Evolutionary conservation across 2,113 vertebrate genomes (phyloP).

Genomic region (Eidolon helvum): DNA sequence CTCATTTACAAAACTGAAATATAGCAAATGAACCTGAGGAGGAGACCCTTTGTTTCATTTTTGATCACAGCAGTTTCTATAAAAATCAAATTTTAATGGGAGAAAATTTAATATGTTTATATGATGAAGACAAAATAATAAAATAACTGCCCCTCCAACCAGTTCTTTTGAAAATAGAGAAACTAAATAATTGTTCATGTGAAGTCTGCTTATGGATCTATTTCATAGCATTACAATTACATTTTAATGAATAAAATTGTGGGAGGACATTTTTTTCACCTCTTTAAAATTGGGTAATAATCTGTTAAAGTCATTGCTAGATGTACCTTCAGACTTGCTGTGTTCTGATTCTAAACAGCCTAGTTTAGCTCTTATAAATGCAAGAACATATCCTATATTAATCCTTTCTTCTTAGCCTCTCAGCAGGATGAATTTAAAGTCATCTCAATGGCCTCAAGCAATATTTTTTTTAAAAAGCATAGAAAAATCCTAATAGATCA

Average conservation of each 20-base stretch:
- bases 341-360: constrained; percentile 53
- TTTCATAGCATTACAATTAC: constrained; percentile 17
- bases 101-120: constrained; percentile 4
- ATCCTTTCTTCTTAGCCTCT: constrained; percentile 55
- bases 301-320: constrained; percentile 13
- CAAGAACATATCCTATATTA: constrained; percentile 50
- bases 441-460: constrained; percentile 40
- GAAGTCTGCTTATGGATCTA: not conserved
- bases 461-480: constrained; percentile 52
- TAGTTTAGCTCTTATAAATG: constrained; percentile 59
- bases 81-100: constrained; percentile 3
- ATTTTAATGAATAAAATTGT: constrained; percentile 41
- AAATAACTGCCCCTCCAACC: not conserved
- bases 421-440: constrained; percentile 58
- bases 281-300: constrained; percentile 16
- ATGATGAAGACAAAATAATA: not conserved
- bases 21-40: not conserved
- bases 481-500: constrained; percentile 59
- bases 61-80: not conserved
- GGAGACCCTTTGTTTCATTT: not conserved
- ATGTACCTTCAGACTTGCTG: not conserved
- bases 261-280: not conserved
- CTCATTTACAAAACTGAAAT: constrained; percentile 20
- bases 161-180: not conserved
- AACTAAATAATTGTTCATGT: constrained; percentile 36